A percentile compares a stretch with the other conserved stretches of the same genome.
These are phyloP conservation scores for Hephaestus fuliginosus DNA, from an alignment of 2,797 vertebrate species.

Conservation along the genomic window DNA sequence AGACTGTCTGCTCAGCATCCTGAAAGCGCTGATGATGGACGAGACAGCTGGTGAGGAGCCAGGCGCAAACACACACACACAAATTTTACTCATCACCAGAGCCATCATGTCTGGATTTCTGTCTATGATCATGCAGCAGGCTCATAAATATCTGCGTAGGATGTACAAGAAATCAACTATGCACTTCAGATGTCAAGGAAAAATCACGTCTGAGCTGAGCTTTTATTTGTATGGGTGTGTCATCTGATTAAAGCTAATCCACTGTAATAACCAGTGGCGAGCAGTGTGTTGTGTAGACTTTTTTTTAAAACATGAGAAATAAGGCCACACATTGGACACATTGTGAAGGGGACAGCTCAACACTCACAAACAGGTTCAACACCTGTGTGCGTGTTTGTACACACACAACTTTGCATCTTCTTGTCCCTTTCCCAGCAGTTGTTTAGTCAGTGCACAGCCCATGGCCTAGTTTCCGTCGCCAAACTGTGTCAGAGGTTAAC, in stretches of 20 bases:
- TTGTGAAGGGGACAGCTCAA: conserved; percentile 4
- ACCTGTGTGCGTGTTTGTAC: conserved; percentile 22
- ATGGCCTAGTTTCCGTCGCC: conserved; percentile 50
- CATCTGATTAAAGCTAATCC: conserved; percentile 1
- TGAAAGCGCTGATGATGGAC: conserved; percentile 41
- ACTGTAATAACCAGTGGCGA: not conserved
- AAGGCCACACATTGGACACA: conserved; percentile 20
- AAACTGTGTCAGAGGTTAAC: conserved; percentile 55
- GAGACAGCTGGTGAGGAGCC: conserved; percentile 64
- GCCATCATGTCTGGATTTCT: conserved; percentile 23
- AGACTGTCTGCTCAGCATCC: conserved; percentile 63
- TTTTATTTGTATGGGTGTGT: not conserved
- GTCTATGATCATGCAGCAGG: conserved; percentile 1
- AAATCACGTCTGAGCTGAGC: too few relatives aligned
- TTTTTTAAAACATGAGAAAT: conserved; percentile 29
- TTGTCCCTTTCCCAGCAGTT: conserved; percentile 15
- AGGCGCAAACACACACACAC: conserved; percentile 15
- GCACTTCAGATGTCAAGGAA: not conserved
- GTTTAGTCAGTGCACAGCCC: not conserved
- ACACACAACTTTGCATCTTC: conserved; percentile 23
- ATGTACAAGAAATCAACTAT: not conserved
- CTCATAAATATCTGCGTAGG: conserved; percentile 18
- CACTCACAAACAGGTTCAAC: conserved; percentile 42
- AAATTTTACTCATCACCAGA: conserved; percentile 23
- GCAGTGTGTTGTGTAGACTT: not conserved